phyloP scores from a whole-genome alignment of 2,888 invertebrate species.

The Alviniconcha strummeri region DNA sequence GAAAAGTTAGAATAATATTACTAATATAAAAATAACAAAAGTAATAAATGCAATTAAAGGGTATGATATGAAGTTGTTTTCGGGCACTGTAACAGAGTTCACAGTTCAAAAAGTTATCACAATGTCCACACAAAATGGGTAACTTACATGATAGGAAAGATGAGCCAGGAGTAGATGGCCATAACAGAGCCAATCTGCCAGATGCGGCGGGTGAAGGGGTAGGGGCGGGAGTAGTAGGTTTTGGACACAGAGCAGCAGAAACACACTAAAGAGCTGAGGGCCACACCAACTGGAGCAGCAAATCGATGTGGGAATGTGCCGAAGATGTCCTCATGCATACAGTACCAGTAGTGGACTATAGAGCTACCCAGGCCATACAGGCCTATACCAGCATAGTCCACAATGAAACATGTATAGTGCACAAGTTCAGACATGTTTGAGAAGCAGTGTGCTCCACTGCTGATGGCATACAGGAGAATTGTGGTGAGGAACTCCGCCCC shows the following conservation, averaged over 20 bases:
- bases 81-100: too few species aligned
- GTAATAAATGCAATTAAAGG: too few species aligned
- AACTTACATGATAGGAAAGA: conserved; percentile 54
- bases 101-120: too few species aligned
- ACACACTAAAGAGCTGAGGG: conserved; percentile 63
- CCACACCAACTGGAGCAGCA: conserved; percentile 63
- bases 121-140: too few species aligned
- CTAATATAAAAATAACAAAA: too few species aligned
- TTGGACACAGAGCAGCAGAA: conserved; percentile 68
- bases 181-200: conserved; percentile 69
- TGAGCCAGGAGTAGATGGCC: conserved; percentile 68
- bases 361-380: conserved; percentile 72
- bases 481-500: conserved; percentile 65
- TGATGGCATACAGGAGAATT: conserved; percentile 65
- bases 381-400: conserved; percentile 73
- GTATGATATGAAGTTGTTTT: too few species aligned
- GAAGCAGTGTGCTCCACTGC: conserved; percentile 67
- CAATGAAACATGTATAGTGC: conserved; percentile 72
- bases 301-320: conserved; percentile 50
- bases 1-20: too few species aligned
- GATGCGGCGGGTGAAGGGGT: conserved; percentile 68
- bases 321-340: conserved; percentile 61
- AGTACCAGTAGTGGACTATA: conserved; percentile 69
- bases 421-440: conserved; percentile 68
- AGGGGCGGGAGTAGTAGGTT: conserved; percentile 66